Percentiles rank a stretch among this genome's conserved stretches.
These are phyloP conservation scores for Cabera pusaria DNA, from an alignment of 2,888 invertebrate genomes.

Conservation along the genomic window DNA sequence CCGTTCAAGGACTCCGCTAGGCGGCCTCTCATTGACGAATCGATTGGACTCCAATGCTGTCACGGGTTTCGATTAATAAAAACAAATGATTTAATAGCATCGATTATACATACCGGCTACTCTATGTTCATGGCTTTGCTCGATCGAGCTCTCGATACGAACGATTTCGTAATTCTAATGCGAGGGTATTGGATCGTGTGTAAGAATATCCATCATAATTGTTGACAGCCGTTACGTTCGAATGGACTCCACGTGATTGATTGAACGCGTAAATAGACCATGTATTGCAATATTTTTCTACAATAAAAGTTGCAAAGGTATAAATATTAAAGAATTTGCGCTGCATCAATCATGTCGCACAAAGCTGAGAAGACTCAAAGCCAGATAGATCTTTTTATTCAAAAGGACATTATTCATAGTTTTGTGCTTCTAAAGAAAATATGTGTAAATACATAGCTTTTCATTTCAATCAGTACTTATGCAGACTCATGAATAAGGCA, in stretches of 20 bases:
- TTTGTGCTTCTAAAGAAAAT: slow-evolving; percentile 21
- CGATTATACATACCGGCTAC: slow-evolving; percentile 48
- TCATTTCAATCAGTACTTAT: slow-evolving; percentile 40
- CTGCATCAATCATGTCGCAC: slow-evolving; percentile 37
- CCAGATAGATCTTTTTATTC: slow-evolving; percentile 17
- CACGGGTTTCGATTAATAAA: slow-evolving; percentile 55
- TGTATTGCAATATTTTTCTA: slow-evolving; percentile 37
- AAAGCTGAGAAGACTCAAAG: slow-evolving; percentile 22
- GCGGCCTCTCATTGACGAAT: slow-evolving; percentile 44
- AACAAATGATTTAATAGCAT: slow-evolving; percentile 56
- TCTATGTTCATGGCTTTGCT: slow-evolving; percentile 54
- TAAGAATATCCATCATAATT: slow-evolving; percentile 55
- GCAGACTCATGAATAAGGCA: slow-evolving; percentile 43
- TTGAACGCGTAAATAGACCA: slow-evolving; percentile 46
- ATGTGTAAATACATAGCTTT: slow-evolving; percentile 19
- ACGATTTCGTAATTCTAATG: slow-evolving; percentile 55
- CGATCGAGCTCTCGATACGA: slow-evolving; percentile 47
- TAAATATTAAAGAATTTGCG: slow-evolving; percentile 34
- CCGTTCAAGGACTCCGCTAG: slow-evolving; percentile 66
- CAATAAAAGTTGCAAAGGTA: slow-evolving; percentile 22
- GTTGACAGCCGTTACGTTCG: slow-evolving; percentile 55
- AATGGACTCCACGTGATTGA: slow-evolving; percentile 50
- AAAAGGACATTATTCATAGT: slow-evolving; percentile 25
- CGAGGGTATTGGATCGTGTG: slow-evolving; percentile 51
- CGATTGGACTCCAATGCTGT: slow-evolving; percentile 49